Evolutionary conservation across 2,797 vertebrate species (phyloP), one percentile per base, ranked within the genome.

Genomic region (Acanthurus lineatus): DNA sequence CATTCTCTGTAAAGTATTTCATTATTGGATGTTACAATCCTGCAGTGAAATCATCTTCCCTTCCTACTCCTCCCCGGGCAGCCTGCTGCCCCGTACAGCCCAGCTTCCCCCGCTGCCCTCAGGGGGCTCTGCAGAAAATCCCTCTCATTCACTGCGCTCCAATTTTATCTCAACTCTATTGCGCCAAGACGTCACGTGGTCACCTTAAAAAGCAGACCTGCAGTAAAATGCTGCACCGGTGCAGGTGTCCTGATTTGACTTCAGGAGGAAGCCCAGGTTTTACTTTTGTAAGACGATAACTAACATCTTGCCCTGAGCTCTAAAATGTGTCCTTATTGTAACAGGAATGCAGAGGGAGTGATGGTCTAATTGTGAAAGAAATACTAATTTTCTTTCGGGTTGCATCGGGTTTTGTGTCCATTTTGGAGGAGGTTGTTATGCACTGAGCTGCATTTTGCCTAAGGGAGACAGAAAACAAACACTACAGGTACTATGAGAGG

Each of bases 131-230:
- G 81, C 81, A 89, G 80, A 89, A 74, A 83, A 79, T 76, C 80
- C 77, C 86, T 69, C 73, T 70, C 69, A 52, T 68, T 87, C 70
- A 56, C 80, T 56, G 47, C 59, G n/a, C 64, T 82, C 73, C 67
- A 48, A 1, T 78, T 70, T 74, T 6, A 76, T 74, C 72, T 69
- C 3, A 1, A 57, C 58, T 82, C 76, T 66, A 74, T 78, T 84
- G 82, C 77, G 45, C 79, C 79, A 79, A 84, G 49, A 59, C 35
- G 7, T 91, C 86, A 89, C 88, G 32, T 85, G 89, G 80, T 60
- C 73, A 77, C 73, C 28, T 69, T 65, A 74, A 85, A 53, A 58
- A 45, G 76, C 81, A 70, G 47, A 68, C 70, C 82, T 85, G 81
- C 85, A 83, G 63, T 54, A 73, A 87, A 85, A 81, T 60, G 62